phyloP scores from a whole-genome alignment of 2,113 vertebrate genomes.

The Bungarus multicinctus region DNA sequence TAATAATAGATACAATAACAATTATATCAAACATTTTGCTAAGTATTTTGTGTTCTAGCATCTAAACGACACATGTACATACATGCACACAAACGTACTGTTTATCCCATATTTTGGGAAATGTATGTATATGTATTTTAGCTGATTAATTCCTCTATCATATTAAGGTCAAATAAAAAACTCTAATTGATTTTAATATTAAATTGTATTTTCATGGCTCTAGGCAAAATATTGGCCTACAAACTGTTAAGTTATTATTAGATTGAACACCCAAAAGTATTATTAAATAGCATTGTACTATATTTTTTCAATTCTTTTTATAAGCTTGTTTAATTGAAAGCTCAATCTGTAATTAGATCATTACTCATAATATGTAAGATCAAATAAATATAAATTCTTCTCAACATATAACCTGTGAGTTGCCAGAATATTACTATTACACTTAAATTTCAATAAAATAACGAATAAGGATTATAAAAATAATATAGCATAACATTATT shows the following conservation, averaged over 20 bases:
- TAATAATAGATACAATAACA: neutral
- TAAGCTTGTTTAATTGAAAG: neutral
- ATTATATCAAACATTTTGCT: neutral
- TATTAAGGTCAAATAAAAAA: neutral
- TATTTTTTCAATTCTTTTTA: slow-evolving; percentile 8
- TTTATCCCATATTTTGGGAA: neutral
- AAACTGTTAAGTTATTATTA: slow-evolving; percentile 13
- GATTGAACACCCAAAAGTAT: neutral
- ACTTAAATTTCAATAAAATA: neutral
- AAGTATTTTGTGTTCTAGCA: neutral
- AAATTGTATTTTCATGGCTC: neutral
- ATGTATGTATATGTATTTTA: neutral
- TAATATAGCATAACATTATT: neutral
- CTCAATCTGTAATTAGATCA: slow-evolving; percentile 4
- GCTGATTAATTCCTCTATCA: neutral
- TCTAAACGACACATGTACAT: neutral
- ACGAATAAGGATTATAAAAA: slow-evolving; percentile 20
- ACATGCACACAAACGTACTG: neutral
- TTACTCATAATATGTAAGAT: neutral
- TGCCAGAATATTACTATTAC: neutral
- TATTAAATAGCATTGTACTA: slow-evolving; percentile 14
- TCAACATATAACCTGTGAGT: slow-evolving; percentile 11
- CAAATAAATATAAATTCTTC: neutral
- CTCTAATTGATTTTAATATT: neutral
- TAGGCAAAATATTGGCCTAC: neutral